A percentile compares a stretch with the other conserved stretches of the same genome.
Evolutionary conservation across 2,113 vertebrate genomes (phyloP).

Genomic region (Melanerpes formicivorus): DNA sequence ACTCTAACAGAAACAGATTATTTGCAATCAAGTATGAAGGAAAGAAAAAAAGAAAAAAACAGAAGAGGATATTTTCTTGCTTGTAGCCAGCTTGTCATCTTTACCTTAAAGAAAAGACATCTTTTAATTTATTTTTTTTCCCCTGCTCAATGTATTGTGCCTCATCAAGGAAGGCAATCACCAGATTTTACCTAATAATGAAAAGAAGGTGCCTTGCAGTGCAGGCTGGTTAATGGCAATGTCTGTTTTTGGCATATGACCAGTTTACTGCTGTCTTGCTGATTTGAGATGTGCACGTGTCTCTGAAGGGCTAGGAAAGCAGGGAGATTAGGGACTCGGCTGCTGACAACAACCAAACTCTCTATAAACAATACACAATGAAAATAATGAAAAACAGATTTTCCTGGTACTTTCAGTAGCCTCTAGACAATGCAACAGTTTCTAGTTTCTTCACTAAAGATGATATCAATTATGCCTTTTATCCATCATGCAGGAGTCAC

Average conservation of each 20-base stretch:
- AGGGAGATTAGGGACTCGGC: constrained; percentile 67
- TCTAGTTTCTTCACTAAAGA: constrained; percentile 74
- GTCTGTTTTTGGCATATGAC: constrained; percentile 44
- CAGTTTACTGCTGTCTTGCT: constrained; percentile 62
- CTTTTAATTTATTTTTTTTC: not conserved
- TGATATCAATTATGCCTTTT: constrained; percentile 75
- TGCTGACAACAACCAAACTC: constrained; percentile 70
- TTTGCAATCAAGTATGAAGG: constrained; percentile 12
- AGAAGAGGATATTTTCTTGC: not conserved
- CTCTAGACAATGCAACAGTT: constrained; percentile 67
- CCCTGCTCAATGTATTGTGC: not conserved
- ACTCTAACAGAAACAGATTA: constrained; percentile 32
- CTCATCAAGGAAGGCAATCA: constrained; percentile 47
- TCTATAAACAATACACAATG: constrained; percentile 68
- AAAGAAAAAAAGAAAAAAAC: not conserved
- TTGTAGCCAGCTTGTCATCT: not conserved
- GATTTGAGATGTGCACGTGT: constrained; percentile 66
- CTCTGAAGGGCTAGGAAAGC: constrained; percentile 50
- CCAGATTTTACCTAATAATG: constrained; percentile 61
- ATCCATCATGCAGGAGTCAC: constrained; percentile 67
- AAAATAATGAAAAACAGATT: constrained; percentile 72
- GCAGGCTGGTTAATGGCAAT: constrained; percentile 31
- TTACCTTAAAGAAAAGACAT: constrained; percentile 7
- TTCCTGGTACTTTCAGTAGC: constrained; percentile 68
- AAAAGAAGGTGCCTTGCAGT: constrained; percentile 25